These are phyloP conservation scores for Lithophane ornitopus DNA, from an alignment of 2,888 invertebrate species.

Conservation along the genomic window DNA sequence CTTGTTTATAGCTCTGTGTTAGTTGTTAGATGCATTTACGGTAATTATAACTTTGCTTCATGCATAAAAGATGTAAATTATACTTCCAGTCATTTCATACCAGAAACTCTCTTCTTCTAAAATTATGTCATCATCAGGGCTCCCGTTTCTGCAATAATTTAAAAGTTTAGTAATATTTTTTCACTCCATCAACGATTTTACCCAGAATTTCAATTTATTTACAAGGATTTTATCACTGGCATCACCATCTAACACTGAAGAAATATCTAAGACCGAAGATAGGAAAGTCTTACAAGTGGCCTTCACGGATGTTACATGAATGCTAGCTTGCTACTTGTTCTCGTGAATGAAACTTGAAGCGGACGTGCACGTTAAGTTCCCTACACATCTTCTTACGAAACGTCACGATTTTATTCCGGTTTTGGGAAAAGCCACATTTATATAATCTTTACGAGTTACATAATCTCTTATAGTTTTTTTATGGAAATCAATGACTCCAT, in stretches of 20 bases:
- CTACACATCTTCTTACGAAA: conserved; percentile 1
- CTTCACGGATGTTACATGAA: conserved; percentile 58
- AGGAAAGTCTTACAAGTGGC: conserved; percentile 46
- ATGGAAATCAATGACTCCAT: background rate
- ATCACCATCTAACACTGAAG: background rate
- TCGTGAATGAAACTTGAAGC: conserved; percentile 40
- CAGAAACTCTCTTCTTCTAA: background rate
- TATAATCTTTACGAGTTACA: background rate
- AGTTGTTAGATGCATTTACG: background rate
- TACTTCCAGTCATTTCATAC: background rate
- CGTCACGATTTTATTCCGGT: conserved; percentile 10
- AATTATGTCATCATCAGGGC: no score
- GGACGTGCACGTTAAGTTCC: conserved; percentile 17
- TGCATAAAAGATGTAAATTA: conserved; percentile 1
- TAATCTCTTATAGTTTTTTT: background rate
- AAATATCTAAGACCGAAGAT: conserved; percentile 6
- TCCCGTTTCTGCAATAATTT: background rate
- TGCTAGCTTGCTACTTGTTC: conserved; percentile 38
- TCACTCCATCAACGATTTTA: background rate
- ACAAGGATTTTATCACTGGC: background rate
- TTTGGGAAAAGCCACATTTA: background rate
- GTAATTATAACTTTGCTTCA: background rate
- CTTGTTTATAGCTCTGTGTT: conserved; percentile 14
- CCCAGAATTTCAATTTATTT: background rate
- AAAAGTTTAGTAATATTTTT: background rate